These are phyloP conservation scores for Drosophila novamexicana DNA, from an alignment of 1,140 invertebrate species.

Conservation along the genomic window DNA sequence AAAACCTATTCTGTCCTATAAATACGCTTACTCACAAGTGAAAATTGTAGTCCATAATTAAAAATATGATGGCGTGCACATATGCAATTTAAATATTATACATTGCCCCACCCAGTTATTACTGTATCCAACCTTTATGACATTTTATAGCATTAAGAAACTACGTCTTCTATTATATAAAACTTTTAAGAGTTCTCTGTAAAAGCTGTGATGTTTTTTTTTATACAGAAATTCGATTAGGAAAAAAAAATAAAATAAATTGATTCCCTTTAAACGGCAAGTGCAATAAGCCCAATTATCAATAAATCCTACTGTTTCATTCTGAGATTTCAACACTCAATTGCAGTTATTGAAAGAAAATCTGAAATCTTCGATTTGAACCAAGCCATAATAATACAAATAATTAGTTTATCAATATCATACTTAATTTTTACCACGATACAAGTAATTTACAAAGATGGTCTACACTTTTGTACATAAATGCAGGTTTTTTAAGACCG, in stretches of 20 bases:
- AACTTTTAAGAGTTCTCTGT: background rate
- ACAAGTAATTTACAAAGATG: too few relatives aligned
- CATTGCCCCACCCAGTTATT: constrained; percentile 8
- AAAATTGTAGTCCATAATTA: background rate
- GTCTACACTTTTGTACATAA: too few relatives aligned
- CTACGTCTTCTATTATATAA: background rate
- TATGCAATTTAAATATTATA: constrained; percentile 12
- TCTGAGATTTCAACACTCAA: background rate
- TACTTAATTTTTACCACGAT: too few relatives aligned
- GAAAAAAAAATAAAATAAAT: too few relatives aligned
- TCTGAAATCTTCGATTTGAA: background rate
- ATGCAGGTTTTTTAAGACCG: too few relatives aligned
- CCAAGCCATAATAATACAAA: too few relatives aligned
- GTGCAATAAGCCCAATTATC: background rate
- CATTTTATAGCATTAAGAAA: background rate
- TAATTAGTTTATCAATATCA: too few relatives aligned
- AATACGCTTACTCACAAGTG: background rate
- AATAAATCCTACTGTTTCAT: background rate
- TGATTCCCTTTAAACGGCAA: background rate
- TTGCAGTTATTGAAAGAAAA: too few relatives aligned
- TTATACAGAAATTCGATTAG: background rate
- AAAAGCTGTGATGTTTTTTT: background rate
- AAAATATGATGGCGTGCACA: background rate
- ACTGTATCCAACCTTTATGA: background rate
- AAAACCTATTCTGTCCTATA: background rate